phyloP scores from a whole-genome alignment of 2,888 invertebrate genomes.

The Stenchaetothrips biformis region DNA sequence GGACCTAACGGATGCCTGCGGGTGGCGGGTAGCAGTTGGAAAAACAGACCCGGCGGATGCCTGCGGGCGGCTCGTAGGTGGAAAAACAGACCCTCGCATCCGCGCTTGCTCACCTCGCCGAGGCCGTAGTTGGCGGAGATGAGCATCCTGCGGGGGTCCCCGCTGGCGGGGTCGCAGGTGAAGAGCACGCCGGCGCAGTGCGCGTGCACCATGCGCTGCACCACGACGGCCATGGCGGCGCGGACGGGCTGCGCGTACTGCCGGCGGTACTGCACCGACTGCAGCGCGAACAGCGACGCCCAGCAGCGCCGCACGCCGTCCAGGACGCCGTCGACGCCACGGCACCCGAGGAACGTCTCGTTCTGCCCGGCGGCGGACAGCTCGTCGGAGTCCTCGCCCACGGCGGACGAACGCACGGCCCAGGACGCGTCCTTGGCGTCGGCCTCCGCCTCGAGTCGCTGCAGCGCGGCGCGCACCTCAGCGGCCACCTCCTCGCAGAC shows the following conservation, averaged over 20 bases:
- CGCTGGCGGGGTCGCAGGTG: conserved; percentile 69
- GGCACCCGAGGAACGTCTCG: conserved; percentile 67
- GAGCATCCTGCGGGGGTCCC: conserved; percentile 61
- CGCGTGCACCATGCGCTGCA: conserved; percentile 70
- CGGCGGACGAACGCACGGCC: conserved; percentile 65
- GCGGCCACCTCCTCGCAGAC: conserved; percentile 30
- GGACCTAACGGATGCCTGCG: too few species aligned
- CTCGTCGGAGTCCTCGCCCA: conserved; percentile 75
- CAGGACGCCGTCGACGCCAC: conserved; percentile 51
- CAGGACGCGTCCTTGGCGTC: conserved; percentile 35
- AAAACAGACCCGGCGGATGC: too few species aligned
- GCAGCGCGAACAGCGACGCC: conserved; percentile 73
- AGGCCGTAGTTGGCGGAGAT: conserved; percentile 78
- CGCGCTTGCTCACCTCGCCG: conserved; percentile 64
- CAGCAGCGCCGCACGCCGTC: conserved; percentile 66
- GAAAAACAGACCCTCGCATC: too few species aligned
- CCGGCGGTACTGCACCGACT: conserved; percentile 72
- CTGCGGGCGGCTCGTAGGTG: too few species aligned
- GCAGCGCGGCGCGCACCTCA: not conserved
- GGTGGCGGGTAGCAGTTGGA: too few species aligned
- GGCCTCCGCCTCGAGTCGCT: conserved; percentile 41
- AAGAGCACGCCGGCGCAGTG: conserved; percentile 75
- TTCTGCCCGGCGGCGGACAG: conserved; percentile 82
- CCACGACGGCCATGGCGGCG: conserved; percentile 70
- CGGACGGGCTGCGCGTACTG: conserved; percentile 66